Evolutionary conservation across 2,797 vertebrate genomes (phyloP).

Genomic region (Thunnus albacares): DNA sequence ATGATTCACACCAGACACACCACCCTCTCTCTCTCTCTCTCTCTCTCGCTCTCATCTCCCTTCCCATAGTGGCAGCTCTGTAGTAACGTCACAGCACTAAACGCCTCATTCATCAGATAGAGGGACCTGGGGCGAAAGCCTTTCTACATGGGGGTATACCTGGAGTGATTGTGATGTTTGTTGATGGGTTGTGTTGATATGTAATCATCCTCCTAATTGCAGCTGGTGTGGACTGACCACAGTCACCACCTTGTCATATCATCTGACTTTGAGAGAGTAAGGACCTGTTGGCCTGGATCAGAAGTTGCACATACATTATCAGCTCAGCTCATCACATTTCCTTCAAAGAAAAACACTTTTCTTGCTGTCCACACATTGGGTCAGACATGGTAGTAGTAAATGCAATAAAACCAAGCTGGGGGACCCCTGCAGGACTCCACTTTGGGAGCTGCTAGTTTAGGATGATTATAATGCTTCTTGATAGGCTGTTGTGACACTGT

Average conservation of each 20-base stretch:
- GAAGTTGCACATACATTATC: not conserved
- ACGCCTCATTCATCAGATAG: conserved; percentile 29
- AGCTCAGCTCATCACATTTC: not conserved
- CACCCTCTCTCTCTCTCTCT: not conserved
- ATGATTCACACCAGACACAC: conserved; percentile 50
- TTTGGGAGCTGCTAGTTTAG: not conserved
- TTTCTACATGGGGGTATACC: not conserved
- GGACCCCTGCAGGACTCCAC: conserved; percentile 11
- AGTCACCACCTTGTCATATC: conserved; percentile 25
- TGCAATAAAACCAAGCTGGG: not conserved
- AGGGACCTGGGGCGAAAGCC: not conserved
- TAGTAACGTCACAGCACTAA: not conserved
- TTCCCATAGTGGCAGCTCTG: not conserved
- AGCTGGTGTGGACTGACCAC: conserved; percentile 9
- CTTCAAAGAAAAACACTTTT: not conserved
- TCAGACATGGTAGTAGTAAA: not conserved
- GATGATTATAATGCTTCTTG: not conserved
- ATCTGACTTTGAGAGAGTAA: not conserved
- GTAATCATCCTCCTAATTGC: conserved; percentile 34
- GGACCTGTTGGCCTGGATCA: conserved; percentile 19
- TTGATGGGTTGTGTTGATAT: conserved; percentile 9
- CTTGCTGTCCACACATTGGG: not conserved
- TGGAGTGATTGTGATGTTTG: conserved; percentile 16
- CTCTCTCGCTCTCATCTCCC: conserved; percentile 18
- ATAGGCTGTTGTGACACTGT: conserved; percentile 15